Conservation (phyloP, 2,113 vertebrate species). For the Beaufortia kweichowensis region DNA sequence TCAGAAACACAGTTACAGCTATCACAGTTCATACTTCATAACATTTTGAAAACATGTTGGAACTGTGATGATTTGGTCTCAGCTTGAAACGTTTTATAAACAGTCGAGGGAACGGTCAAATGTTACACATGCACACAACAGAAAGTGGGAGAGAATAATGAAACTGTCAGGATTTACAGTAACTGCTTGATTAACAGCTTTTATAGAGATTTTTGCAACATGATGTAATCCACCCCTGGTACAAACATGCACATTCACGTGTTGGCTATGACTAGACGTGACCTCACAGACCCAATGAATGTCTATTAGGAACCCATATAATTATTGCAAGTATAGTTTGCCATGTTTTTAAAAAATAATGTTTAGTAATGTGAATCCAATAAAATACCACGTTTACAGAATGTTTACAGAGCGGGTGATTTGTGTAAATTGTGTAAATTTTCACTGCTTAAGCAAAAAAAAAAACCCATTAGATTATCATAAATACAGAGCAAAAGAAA, state of each 20-base stretch:
- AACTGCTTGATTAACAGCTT: conserved; percentile 34
- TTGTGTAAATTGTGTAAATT: neutral
- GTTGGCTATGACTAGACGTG: conserved; percentile 6
- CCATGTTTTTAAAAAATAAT: neutral
- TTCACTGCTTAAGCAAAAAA: conserved; percentile 16
- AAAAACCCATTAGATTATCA: neutral
- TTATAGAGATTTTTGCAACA: conserved; percentile 28
- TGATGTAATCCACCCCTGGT: conserved; percentile 37
- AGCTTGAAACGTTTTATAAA: neutral
- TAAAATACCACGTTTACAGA: neutral
- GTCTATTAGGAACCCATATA: neutral
- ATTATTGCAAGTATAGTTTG: neutral
- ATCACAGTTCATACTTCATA: too few relatives aligned
- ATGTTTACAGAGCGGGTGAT: neutral
- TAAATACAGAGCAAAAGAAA: conserved; percentile 49
- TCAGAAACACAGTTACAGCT: neutral
- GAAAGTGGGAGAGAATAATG: conserved; percentile 4
- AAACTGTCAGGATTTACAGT: conserved; percentile 37
- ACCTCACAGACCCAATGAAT: conserved; percentile 15
- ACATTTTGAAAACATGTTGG: neutral
- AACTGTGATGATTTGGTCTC: neutral
- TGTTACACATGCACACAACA: neutral
- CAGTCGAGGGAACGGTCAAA: neutral
- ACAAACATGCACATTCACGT: conserved; percentile 14
- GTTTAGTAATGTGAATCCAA: neutral